Percentiles rank a stretch among this genome's conserved stretches.
phyloP scores from a whole-genome alignment of 2,888 invertebrate genomes.

The Drosophila helvetica region DNA sequence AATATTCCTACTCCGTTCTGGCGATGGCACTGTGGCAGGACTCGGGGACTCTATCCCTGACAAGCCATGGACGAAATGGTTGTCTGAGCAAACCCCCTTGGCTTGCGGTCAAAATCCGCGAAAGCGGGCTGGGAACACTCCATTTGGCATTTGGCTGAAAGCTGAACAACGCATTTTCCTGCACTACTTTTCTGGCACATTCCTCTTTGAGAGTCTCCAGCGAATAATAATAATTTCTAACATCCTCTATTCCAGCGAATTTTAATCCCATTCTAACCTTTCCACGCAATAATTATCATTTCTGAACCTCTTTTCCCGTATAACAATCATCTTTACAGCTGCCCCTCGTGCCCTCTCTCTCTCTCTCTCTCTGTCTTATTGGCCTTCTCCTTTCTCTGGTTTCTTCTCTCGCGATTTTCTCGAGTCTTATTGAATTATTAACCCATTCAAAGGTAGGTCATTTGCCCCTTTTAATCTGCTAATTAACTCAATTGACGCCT shows the following conservation, averaged over 20 bases:
- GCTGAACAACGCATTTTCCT: neutral
- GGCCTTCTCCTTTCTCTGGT: conserved; percentile 6
- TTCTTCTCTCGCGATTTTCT: conserved; percentile 1
- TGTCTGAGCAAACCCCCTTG: neutral
- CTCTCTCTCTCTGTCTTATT: neutral
- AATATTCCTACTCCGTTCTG: conserved; percentile 28
- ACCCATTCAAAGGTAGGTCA: conserved; percentile 25
- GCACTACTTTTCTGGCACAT: neutral
- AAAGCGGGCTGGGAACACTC: neutral
- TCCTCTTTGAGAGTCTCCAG: neutral
- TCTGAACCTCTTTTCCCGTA: neutral
- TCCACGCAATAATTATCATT: neutral
- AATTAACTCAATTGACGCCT: conserved; percentile 48
- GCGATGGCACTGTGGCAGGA: neutral
- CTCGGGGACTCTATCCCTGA: neutral
- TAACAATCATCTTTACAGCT: neutral
- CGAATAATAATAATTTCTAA: neutral
- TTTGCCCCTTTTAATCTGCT: conserved; percentile 26
- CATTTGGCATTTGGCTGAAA: neutral
- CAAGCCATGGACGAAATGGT: neutral
- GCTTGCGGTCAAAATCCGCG: neutral
- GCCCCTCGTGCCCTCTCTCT: neutral
- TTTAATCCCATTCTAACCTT: neutral
- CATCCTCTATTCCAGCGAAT: neutral
- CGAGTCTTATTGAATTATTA: conserved; percentile 40